Evolutionary conservation across 2,797 vertebrate species (phyloP).

Genomic region (Oreochromis mossambicus): DNA sequence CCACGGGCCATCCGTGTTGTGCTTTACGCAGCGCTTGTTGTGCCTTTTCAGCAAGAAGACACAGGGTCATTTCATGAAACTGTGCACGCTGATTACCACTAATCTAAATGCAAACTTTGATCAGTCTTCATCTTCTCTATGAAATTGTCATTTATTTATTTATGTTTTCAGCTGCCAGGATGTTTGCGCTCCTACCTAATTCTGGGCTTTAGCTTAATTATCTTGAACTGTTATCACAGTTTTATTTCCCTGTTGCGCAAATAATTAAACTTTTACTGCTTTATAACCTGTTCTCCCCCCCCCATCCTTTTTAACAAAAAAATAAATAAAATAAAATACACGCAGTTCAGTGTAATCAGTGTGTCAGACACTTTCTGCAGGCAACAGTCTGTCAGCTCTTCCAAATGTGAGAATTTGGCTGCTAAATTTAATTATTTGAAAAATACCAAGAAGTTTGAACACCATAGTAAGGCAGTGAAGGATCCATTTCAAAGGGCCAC

Average conservation of each 20-base stretch:
- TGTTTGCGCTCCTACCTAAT: conserved; percentile 12
- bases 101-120: background rate
- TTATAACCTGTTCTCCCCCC: background rate
- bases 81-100: background rate
- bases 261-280: background rate
- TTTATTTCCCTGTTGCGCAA: background rate
- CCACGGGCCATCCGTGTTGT: background rate
- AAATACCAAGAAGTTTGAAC: background rate
- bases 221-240: background rate
- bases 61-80: background rate
- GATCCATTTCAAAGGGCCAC: background rate
- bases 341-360: background rate
- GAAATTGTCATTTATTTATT: too few relatives aligned
- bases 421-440: background rate
- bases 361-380: background rate
- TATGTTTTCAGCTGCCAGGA: background rate
- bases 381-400: background rate
- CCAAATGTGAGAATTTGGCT: background rate
- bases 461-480: background rate
- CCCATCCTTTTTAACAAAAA: too few relatives aligned
- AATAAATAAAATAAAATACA: fast-evolving
- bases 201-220: conserved; percentile 1
- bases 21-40: background rate
- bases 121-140: background rate
- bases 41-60: background rate